phyloP scores from a whole-genome alignment of 2,113 vertebrate species.

The Ellobius talpinus region DNA sequence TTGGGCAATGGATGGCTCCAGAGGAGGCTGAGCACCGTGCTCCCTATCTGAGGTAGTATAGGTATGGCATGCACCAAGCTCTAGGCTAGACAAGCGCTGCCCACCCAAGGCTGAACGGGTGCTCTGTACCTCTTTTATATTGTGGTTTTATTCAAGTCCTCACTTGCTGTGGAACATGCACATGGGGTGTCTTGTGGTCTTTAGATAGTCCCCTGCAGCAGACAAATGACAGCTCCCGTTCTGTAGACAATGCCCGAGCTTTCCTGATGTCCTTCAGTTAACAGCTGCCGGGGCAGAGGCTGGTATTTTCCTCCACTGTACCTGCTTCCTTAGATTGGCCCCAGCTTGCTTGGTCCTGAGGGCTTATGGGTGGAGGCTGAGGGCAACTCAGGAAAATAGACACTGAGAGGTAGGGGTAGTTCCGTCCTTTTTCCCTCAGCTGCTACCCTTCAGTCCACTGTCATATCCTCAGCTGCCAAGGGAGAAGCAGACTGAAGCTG shows the following conservation, averaged over 20 bases:
- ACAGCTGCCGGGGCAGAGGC: background rate
- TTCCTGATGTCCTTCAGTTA: background rate
- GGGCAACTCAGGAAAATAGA: background rate
- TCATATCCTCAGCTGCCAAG: background rate
- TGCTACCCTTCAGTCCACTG: conserved; percentile 27
- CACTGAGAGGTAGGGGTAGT: background rate
- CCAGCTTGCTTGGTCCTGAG: background rate
- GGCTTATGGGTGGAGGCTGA: background rate
- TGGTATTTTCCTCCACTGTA: too few species aligned
- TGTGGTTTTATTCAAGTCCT: too few species aligned
- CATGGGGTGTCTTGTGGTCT: accelerated
- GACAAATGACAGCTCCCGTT: background rate
- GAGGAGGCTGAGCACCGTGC: background rate
- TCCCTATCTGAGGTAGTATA: background rate
- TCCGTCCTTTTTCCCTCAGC: background rate
- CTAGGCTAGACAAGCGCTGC: background rate
- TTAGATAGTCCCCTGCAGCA: background rate
- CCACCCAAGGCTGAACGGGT: too few species aligned
- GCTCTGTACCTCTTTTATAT: too few species aligned
- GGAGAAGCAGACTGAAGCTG: conserved; percentile 63
- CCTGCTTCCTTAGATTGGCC: background rate
- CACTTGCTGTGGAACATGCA: background rate
- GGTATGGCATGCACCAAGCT: too few species aligned
- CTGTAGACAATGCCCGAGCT: too few species aligned
- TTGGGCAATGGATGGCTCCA: background rate